A percentile compares a stretch with the other conserved stretches of the same genome.
Evolutionary conservation across 2,888 invertebrate genomes (phyloP).

Genomic region (Gastracanthus pulcherrimus): DNA sequence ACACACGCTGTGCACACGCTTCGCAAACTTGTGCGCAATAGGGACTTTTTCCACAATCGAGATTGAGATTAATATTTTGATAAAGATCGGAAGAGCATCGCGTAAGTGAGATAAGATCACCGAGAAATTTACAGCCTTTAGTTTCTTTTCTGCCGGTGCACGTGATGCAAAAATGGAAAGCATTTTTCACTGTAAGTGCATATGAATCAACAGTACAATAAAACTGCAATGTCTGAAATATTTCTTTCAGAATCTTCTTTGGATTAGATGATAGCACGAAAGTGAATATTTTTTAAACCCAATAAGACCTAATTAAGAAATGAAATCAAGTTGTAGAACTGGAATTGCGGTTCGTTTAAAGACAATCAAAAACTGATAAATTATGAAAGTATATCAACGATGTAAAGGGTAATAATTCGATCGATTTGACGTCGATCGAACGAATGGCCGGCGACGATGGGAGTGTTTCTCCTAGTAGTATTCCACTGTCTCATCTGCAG

Average conservation of each 20-base stretch:
- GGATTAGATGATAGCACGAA: not conserved
- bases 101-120: not conserved
- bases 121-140: not conserved
- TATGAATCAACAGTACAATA: too few species aligned
- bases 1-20: not conserved
- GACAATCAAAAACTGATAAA: constrained; percentile 33
- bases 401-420: constrained; percentile 46
- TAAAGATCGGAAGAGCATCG: not conserved
- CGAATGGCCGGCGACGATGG: not conserved
- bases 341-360: constrained; percentile 16
- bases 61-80: constrained; percentile 15
- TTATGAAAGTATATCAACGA: constrained; percentile 14
- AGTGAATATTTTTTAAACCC: too few species aligned
- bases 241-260: too few species aligned
- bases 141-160: not conserved
- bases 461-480: constrained; percentile 25
- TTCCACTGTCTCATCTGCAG: constrained; percentile 45
- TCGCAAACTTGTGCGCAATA: constrained; percentile 19
- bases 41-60: not conserved
- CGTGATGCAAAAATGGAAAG: not conserved
- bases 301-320: constrained; percentile 2
- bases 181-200: not conserved
- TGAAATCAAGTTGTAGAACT: not conserved
- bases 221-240: too few species aligned
- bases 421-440: constrained; percentile 48